A percentile compares a stretch with the other conserved stretches of the same genome.
phyloP scores from a whole-genome alignment of 2,113 vertebrate genomes.

The Lutjanus erythropterus region DNA sequence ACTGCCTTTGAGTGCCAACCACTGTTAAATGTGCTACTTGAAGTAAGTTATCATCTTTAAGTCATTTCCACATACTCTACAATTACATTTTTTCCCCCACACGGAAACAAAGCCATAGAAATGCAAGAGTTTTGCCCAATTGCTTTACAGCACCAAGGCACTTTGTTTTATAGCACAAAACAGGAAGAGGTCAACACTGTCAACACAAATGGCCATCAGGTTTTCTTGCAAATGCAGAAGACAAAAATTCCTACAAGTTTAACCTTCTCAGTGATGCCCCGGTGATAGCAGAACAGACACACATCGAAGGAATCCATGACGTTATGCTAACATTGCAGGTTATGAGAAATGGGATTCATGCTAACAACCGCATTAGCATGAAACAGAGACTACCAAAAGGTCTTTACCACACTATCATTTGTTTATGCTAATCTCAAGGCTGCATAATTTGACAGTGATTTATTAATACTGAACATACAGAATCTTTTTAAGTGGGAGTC shows the following conservation, averaged over 20 bases:
- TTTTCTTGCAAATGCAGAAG: not conserved
- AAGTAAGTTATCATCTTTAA: not conserved
- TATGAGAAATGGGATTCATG: not conserved
- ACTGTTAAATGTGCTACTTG: slow-evolving; percentile 4
- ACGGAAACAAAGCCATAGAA: not conserved
- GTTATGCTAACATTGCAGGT: not conserved
- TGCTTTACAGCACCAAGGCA: not conserved
- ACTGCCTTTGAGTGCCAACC: slow-evolving; percentile 10
- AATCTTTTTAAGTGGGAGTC: not conserved
- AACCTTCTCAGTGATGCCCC: not conserved
- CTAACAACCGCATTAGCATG: not conserved
- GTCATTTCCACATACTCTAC: not conserved
- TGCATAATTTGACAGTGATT: not conserved
- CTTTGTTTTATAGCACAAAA: not conserved
- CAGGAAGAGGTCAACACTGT: not conserved
- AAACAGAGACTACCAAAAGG: not conserved
- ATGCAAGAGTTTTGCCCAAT: not conserved
- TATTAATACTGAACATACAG: not conserved
- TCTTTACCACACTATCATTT: not conserved
- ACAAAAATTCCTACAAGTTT: not conserved
- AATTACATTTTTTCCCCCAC: not conserved
- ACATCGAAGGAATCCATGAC: not conserved
- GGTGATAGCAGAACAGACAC: not conserved
- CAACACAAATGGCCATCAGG: not conserved
- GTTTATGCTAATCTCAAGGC: not conserved